phyloP scores from a whole-genome alignment of 2,797 vertebrate species.

The Acanthurus lineatus region DNA sequence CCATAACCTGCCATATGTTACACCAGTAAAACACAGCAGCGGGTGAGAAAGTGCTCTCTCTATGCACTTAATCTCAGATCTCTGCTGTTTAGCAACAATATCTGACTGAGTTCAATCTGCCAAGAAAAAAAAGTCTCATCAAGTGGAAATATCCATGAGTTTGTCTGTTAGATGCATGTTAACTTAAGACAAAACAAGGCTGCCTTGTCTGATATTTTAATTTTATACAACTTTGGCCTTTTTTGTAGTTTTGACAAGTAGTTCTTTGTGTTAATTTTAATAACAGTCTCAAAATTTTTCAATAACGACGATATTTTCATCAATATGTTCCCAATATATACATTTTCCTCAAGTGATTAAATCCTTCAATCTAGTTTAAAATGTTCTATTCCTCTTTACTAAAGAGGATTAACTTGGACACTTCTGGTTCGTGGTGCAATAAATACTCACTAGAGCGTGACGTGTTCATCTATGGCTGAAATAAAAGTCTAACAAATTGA shows the following conservation, averaged over 20 bases:
- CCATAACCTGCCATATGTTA: constrained; percentile 38
- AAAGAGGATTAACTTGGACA: not conserved
- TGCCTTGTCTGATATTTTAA: not conserved
- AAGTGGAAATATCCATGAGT: not conserved
- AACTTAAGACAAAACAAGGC: not conserved
- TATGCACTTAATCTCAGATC: constrained; percentile 10
- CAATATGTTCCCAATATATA: too few species aligned
- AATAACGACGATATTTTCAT: not conserved
- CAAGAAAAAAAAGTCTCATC: not conserved
- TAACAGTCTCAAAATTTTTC: too few species aligned
- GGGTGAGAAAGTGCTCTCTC: constrained; percentile 2
- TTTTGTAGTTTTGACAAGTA: not conserved
- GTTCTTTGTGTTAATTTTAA: not conserved
- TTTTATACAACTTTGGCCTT: not conserved
- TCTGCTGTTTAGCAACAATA: constrained; percentile 34
- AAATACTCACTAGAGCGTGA: not conserved
- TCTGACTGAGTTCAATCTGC: constrained; percentile 31
- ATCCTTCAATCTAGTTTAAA: not conserved
- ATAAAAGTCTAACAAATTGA: not conserved
- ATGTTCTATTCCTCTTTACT: not conserved
- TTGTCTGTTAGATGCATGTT: constrained; percentile 5
- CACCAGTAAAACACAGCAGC: constrained; percentile 40
- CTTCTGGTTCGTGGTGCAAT: not conserved
- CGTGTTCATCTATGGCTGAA: not conserved
- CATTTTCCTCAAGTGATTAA: too few species aligned